These are phyloP conservation scores for Drosophila rufa DNA, from an alignment of 1,140 invertebrate species.

Conservation along the genomic window DNA sequence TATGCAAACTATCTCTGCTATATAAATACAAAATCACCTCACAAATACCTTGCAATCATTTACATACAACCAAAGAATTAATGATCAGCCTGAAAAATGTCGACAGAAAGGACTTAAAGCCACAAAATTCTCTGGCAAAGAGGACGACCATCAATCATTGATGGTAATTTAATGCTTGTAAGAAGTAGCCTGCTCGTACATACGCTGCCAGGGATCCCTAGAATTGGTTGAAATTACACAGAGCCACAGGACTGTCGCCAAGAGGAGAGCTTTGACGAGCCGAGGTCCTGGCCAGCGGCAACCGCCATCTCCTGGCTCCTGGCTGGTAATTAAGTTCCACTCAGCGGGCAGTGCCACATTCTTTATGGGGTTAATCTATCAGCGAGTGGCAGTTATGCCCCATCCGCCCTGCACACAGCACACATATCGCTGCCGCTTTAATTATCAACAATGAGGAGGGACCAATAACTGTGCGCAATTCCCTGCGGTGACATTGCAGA, in stretches of 20 bases:
- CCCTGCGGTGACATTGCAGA: constrained; percentile 72
- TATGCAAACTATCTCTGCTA: not conserved
- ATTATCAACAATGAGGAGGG: constrained; percentile 61
- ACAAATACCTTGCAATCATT: not conserved
- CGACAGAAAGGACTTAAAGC: constrained; percentile 7
- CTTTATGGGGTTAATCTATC: constrained; percentile 75
- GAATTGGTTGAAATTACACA: constrained; percentile 15
- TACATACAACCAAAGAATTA: not conserved
- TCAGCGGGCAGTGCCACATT: constrained; percentile 55
- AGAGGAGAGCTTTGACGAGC: constrained; percentile 25
- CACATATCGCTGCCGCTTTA: constrained; percentile 66
- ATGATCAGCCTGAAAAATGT: constrained; percentile 6
- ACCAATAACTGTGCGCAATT: constrained; percentile 53
- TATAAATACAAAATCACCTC: not conserved
- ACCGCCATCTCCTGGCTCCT: constrained; percentile 12
- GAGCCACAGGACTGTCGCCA: constrained; percentile 1
- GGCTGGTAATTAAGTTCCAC: constrained; percentile 57
- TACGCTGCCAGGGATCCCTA: constrained; percentile 1
- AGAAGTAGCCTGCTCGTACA: not conserved
- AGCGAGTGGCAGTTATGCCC: constrained; percentile 45
- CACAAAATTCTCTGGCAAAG: not conserved
- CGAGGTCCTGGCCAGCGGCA: not conserved
- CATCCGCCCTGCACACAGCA: not conserved
- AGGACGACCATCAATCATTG: constrained; percentile 6
- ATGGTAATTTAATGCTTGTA: constrained; percentile 18